Evolutionary conservation across 2,113 vertebrate species (phyloP), one percentile per base, ranked within the genome.

Genomic region (Odontesthes bonariensis): DNA sequence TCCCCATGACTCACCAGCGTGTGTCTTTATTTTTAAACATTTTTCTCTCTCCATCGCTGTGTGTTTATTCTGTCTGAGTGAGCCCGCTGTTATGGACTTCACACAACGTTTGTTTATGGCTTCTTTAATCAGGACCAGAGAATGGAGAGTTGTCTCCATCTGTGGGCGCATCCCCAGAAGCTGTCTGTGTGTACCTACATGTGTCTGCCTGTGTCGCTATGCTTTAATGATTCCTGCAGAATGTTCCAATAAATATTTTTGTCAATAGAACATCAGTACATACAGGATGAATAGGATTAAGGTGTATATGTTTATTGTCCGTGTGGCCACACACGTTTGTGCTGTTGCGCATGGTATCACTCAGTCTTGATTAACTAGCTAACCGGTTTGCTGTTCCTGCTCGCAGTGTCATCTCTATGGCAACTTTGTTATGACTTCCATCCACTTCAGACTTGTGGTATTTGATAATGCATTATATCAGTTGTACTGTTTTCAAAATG

Each of bases 1-100:
- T 85, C 81, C 73, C 75, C 74, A 85, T 91, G 90, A 89, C 83
- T 91, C 86, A 90, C 82, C 66, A 67, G 54, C 56, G 82, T 88
- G 82, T 69, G 75, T 86, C 91, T 90, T 91, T 92, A 91, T 92
- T 92, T 90, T 91, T 80, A 91, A 92, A 88, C 88, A 87, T 87
- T 88, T n/a, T 89, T 85, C 81, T 82, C 84, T 82, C 82, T 81
- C 69, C 79, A 31, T 73, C 69, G 79, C 83, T 67, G 78, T 40
- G 20, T 92, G 88, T 88, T 89, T 89, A 92, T 87, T 77, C 89
- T 84, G 88, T 79, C 87, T 86, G 82, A 88, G 82, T 74, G 76
- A 88, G 68, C 79, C 77, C 58, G 81, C 83, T 78, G 83, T 86
- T 88, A 83, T 76, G 79, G 86, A 90, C 87, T 88, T 87, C 86